Evolutionary conservation across 2,888 invertebrate species (phyloP).

Genomic region (Stomorhina lunata): DNA sequence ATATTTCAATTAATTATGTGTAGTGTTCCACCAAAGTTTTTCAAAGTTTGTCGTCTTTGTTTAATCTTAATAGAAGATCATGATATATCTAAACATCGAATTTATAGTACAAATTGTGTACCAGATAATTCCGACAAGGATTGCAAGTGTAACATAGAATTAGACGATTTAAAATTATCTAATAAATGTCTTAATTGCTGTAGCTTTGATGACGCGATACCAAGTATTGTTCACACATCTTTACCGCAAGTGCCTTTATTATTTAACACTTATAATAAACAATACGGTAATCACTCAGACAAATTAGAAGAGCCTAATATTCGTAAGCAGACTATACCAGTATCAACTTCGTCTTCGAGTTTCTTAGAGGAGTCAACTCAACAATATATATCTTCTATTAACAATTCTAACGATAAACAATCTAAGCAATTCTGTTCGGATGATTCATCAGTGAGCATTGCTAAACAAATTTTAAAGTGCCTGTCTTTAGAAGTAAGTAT

Average conservation of each 20-base stretch:
- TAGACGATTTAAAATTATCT: slow-evolving; percentile 39
- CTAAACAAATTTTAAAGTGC: slow-evolving; percentile 87
- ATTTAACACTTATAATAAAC: slow-evolving; percentile 42
- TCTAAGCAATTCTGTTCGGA: slow-evolving; percentile 71
- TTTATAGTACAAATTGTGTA: slow-evolving; percentile 72
- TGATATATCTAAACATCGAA: slow-evolving; percentile 85
- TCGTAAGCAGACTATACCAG: not conserved
- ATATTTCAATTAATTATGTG: slow-evolving; percentile 85
- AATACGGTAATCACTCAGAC: not conserved
- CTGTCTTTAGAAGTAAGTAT: slow-evolving; percentile 88
- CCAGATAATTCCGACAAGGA: slow-evolving; percentile 42
- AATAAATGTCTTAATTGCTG: slow-evolving; percentile 30
- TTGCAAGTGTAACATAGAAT: slow-evolving; percentile 39
- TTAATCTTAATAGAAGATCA: slow-evolving; percentile 88
- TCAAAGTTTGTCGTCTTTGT: slow-evolving; percentile 96
- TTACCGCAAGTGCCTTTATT: slow-evolving; percentile 43
- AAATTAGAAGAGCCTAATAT: not conserved
- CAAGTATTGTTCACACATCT: not conserved
- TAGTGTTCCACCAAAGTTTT: slow-evolving; percentile 95
- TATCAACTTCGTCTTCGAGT: not conserved
- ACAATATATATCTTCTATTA: slow-evolving; percentile 23
- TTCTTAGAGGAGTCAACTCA: slow-evolving; percentile 50
- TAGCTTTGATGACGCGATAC: slow-evolving; percentile 1
- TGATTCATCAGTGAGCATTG: slow-evolving; percentile 80
- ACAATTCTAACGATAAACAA: slow-evolving; percentile 59